Conservation (phyloP, 2,797 vertebrate species). For the Euphonia xanthogaster region DNA sequence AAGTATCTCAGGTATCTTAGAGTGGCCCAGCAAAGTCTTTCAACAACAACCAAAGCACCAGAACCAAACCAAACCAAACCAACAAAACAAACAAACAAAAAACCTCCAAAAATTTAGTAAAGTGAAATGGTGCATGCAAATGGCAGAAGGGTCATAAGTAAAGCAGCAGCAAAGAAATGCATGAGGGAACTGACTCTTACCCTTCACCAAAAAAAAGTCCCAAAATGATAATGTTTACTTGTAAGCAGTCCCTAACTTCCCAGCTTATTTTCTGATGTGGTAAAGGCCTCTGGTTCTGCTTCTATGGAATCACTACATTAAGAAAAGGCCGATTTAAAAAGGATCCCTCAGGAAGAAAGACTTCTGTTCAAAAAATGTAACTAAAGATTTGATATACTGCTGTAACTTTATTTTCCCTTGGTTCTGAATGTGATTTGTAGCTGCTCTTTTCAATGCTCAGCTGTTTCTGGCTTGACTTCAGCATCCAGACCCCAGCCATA, state of each 20-base stretch:
- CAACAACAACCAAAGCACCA: background rate
- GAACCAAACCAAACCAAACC: background rate
- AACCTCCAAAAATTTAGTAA: background rate
- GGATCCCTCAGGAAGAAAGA: background rate
- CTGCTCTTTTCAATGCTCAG: background rate
- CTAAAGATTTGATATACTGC: background rate
- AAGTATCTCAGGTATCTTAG: background rate
- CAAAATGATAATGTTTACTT: background rate
- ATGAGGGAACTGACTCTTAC: background rate
- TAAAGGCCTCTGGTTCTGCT: background rate
- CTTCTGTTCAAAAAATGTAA: background rate
- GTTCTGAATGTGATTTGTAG: background rate
- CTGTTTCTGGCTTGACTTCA: background rate
- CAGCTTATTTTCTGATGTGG: background rate
- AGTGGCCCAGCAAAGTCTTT: background rate
- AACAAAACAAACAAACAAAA: background rate
- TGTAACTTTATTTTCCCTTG: background rate
- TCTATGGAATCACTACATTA: background rate
- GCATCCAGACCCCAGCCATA: background rate
- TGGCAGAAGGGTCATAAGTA: background rate
- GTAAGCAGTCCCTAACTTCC: background rate
- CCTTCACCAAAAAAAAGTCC: background rate
- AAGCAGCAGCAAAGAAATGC: fast-evolving
- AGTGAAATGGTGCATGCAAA: background rate
- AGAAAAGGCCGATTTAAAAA: background rate